phyloP scores from a whole-genome alignment of 2,888 invertebrate genomes.

The Cerceris rybyensis region DNA sequence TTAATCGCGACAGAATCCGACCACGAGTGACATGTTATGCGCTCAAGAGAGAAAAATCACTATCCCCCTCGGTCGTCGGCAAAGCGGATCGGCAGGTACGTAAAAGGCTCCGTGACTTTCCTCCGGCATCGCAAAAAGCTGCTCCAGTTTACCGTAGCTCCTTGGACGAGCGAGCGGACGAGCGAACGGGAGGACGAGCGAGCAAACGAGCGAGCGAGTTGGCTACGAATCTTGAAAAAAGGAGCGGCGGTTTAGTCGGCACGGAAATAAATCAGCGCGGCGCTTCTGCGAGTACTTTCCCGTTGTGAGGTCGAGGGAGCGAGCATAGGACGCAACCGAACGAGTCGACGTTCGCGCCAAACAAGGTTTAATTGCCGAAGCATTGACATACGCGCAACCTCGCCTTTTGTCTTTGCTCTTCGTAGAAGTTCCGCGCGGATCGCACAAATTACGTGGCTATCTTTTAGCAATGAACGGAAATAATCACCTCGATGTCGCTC shows the following conservation, averaged over 20 bases:
- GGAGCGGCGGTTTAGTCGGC: conserved; percentile 53
- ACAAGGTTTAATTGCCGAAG: conserved; percentile 77
- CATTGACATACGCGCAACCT: conserved; percentile 73
- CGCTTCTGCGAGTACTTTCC: conserved; percentile 70
- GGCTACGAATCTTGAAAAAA: conserved; percentile 54
- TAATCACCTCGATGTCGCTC: conserved; percentile 10
- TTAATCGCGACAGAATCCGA: conserved; percentile 57
- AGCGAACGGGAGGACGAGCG: not conserved
- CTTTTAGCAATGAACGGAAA: conserved; percentile 46
- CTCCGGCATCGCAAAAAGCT: conserved; percentile 47
- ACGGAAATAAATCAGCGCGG: conserved; percentile 76
- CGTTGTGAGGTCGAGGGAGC: conserved; percentile 47
- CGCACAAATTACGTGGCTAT: conserved; percentile 29
- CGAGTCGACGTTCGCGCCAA: conserved; percentile 68
- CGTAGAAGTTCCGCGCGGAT: conserved; percentile 56
- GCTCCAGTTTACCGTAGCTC: conserved; percentile 58
- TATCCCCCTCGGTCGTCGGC: conserved; percentile 51
- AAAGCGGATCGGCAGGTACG: conserved; percentile 37
- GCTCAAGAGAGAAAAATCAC: conserved; percentile 49
- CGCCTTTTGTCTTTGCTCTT: conserved; percentile 69
- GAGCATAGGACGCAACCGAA: conserved; percentile 47
- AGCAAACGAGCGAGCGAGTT: conserved; percentile 31
- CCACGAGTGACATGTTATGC: conserved; percentile 37
- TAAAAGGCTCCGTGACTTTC: conserved; percentile 61
- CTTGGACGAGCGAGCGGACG: conserved; percentile 6